Base-by-base conservation (phyloP, 2,797 vertebrate genomes). In the Erethizon dorsatum region DNA sequence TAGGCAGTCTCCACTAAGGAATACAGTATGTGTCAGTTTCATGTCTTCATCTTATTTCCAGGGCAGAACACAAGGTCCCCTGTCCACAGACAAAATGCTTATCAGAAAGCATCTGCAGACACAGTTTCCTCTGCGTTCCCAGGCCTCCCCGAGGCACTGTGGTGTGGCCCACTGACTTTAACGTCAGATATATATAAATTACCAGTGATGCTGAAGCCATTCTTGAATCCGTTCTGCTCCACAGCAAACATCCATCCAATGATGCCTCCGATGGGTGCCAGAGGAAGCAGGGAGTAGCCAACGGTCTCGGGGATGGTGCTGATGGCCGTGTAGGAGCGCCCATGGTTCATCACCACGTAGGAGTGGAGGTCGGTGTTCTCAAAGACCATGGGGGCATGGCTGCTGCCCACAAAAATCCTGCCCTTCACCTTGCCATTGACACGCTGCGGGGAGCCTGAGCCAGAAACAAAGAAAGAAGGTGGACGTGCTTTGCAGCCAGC, bases 211-310 rank as follows among this genome's bases (percentile, higher is more conserved):
- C 99, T 99, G 98, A 99, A 99, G 97, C 99, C 99, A 17, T 99
- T 99, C 98, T 99, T 99, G 98, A 99, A 99, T 92, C 99, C 99
- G 1, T 99, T 99, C 90, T 99, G 99, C 96, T 99, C 99, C 97
- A 99, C 99, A 18, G 99, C 99, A 95, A 99, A 99, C 93, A 99
- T 99, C 99, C 99, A 99, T 28, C 99, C 99, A 22, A 99, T 99
- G 97, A 99, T 98, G n/a, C 99, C 99, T 33, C 99, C 99, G 0
- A 99, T 96, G 18, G 99, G 99, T 0, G 99, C 98, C 95, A 99
- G 98, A 11, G 99, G 99, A 88, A 99, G 98, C 88, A 99, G 98
- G 0, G 99, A 99, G 37, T 99, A 99, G 0, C 99, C 99, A 0
- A 99, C 6, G 1, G 92, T 94, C 57, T 98, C 90, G 0, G 99